Evolutionary conservation across 2,797 vertebrate species (phyloP).

Genomic region (Pangasius djambal): DNA sequence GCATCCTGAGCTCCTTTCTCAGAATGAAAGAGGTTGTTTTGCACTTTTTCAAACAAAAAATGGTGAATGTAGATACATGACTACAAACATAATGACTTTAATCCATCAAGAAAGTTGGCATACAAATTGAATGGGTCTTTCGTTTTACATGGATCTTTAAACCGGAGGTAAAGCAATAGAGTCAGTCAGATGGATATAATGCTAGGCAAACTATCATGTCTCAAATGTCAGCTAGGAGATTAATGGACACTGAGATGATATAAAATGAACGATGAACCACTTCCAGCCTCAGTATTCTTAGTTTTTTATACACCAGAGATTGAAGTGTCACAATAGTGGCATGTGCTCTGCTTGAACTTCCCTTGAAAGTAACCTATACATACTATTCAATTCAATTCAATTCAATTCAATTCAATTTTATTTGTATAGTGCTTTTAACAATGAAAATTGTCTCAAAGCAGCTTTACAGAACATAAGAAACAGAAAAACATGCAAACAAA

Average conservation of each 20-base stretch:
- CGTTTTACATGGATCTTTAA: background rate
- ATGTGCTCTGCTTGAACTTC: background rate
- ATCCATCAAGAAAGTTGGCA: background rate
- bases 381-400: background rate
- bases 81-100: background rate
- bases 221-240: background rate
- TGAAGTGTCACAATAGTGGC: background rate
- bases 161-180: background rate
- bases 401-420: too few species aligned
- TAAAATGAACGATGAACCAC: background rate
- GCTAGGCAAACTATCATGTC: background rate
- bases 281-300: background rate
- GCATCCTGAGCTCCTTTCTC: background rate
- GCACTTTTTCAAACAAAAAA: too few species aligned
- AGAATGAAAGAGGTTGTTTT: background rate
- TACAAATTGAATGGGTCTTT: background rate
- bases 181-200: background rate
- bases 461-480: too few species aligned
- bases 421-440: too few species aligned
- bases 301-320: background rate
- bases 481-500: too few species aligned
- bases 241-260: background rate
- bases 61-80: background rate
- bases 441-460: too few species aligned
- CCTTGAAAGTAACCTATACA: background rate